These are phyloP conservation scores for Datnioides undecimradiatus DNA, from an alignment of 2,113 vertebrate species.

Conservation along the genomic window DNA sequence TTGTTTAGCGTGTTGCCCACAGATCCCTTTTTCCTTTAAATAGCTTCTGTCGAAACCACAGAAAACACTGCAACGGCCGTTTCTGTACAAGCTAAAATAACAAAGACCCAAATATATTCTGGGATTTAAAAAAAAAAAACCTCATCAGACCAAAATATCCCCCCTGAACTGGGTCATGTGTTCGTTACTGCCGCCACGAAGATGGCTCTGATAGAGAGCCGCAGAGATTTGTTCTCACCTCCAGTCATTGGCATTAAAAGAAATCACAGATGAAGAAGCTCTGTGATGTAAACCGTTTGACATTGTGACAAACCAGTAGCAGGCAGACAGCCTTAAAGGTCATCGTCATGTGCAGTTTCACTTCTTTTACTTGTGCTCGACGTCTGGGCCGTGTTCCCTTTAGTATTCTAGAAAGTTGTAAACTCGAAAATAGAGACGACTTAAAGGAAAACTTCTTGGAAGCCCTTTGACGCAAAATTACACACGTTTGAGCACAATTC, in stretches of 20 bases:
- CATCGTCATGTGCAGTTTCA: neutral
- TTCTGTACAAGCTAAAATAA: conserved; percentile 41
- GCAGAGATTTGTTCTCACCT: neutral
- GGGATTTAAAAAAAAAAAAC: conserved; percentile 31
- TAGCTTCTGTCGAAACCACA: neutral
- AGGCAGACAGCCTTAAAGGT: neutral
- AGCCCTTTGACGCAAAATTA: rapidly evolving
- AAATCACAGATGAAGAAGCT: neutral
- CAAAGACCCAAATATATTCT: conserved; percentile 49
- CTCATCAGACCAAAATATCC: conserved; percentile 70
- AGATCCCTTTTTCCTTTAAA: conserved; percentile 3
- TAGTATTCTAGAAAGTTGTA: conserved; percentile 18
- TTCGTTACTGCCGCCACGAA: conserved; percentile 55
- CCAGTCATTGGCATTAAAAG: neutral
- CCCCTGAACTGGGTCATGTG: conserved; percentile 70
- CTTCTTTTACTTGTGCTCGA: conserved; percentile 16
- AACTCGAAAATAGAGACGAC: too few species aligned
- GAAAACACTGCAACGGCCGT: conserved; percentile 3
- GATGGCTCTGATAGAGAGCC: conserved; percentile 13
- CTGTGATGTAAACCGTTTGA: neutral
- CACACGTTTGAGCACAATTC: neutral
- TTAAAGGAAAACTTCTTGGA: neutral
- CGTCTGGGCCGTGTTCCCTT: neutral
- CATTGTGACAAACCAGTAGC: neutral
- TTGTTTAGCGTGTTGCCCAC: neutral